phyloP scores from a whole-genome alignment of 2,113 vertebrate genomes.

The Gymnobelideus leadbeateri region DNA sequence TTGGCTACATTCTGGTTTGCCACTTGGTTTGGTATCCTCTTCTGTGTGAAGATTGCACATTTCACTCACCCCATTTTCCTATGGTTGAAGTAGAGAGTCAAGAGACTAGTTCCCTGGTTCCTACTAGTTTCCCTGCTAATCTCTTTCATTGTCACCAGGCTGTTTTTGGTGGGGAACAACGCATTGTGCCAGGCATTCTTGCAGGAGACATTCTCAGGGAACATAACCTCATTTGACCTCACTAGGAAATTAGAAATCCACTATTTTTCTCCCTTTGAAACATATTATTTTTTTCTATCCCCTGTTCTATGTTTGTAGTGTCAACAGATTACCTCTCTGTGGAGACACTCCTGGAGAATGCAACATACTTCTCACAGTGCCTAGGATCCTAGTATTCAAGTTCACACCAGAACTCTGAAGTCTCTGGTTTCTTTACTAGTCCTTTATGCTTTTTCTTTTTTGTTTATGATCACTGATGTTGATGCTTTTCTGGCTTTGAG shows the following conservation, averaged over 20 bases:
- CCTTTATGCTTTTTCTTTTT: conserved; percentile 47
- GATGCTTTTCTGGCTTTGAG: background rate
- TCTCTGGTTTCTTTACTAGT: conserved; percentile 60
- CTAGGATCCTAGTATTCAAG: conserved; percentile 11
- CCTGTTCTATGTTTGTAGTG: conserved; percentile 48
- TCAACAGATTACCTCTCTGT: conserved; percentile 50
- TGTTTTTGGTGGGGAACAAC: conserved; percentile 33
- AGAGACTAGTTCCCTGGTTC: conserved; percentile 37
- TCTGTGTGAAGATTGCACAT: conserved; percentile 67
- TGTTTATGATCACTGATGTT: background rate
- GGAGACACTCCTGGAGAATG: conserved; percentile 50
- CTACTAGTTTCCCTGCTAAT: conserved; percentile 46
- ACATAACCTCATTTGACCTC: background rate
- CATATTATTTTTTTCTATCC: background rate
- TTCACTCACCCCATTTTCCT: conserved; percentile 68
- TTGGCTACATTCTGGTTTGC: conserved; percentile 64
- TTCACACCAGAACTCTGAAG: conserved; percentile 49
- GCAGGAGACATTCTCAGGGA: background rate
- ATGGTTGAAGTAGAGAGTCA: conserved; percentile 69
- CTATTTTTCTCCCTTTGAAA: conserved; percentile 48
- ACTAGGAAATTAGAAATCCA: background rate
- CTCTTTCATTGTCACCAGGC: conserved; percentile 18
- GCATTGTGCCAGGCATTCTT: background rate
- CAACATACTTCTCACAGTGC: background rate
- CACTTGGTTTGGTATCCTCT: conserved; percentile 69